These are phyloP conservation scores for Orchestes rusci DNA, from an alignment of 2,888 invertebrate genomes.

Conservation along the genomic window DNA sequence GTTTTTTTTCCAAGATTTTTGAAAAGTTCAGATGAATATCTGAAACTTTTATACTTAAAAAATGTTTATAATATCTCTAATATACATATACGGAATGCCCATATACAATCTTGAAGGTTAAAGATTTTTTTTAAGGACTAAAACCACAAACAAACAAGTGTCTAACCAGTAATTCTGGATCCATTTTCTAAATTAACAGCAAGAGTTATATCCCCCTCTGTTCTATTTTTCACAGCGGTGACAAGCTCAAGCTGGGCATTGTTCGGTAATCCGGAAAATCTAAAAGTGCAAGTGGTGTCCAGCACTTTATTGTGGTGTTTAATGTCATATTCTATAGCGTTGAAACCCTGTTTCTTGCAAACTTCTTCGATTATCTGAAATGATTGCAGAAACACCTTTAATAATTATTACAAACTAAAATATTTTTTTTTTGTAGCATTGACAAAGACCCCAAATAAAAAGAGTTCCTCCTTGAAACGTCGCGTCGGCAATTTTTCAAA, in stretches of 20 bases:
- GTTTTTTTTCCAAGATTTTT: no score
- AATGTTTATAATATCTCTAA: no score
- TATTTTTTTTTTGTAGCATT: background rate
- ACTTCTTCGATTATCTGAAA: slow-evolving; percentile 76
- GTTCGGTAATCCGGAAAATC: slow-evolving; percentile 83
- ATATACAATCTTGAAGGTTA: no score
- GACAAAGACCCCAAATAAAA: no score
- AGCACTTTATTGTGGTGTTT: slow-evolving; percentile 74
- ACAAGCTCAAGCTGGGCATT: slow-evolving; percentile 85
- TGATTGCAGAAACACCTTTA: background rate
- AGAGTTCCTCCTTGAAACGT: background rate
- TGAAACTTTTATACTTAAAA: no score
- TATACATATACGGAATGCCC: no score
- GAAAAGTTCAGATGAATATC: no score
- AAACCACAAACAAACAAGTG: no score
- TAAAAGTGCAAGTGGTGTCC: slow-evolving; percentile 68
- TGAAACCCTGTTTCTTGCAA: slow-evolving; percentile 67
- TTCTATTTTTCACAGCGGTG: slow-evolving; percentile 55
- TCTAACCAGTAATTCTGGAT: slow-evolving; percentile 44
- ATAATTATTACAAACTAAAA: slow-evolving; percentile 5
- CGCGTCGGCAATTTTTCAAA: no score
- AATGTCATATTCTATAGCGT: slow-evolving; percentile 68
- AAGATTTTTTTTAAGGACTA: no score
- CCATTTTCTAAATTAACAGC: slow-evolving; percentile 74
- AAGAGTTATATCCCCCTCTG: slow-evolving; percentile 58